Evolutionary conservation across 2,888 invertebrate genomes (phyloP).

Genomic region (Timema podura): DNA sequence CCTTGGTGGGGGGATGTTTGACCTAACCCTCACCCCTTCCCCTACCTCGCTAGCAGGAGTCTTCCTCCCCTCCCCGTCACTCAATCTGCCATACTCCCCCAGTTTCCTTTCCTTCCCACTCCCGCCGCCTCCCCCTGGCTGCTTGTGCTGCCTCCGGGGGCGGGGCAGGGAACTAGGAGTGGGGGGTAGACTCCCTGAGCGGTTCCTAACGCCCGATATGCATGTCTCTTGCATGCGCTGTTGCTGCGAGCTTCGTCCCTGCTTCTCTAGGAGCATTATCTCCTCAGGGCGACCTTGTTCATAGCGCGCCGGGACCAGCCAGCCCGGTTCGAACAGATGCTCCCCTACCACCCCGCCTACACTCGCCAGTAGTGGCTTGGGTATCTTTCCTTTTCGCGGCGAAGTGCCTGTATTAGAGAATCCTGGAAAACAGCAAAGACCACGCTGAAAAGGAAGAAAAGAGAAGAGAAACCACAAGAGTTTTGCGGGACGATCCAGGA

Average conservation of each 20-base stretch:
- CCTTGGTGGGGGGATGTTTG: slow-evolving; percentile 51
- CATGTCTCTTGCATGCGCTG: slow-evolving; percentile 57
- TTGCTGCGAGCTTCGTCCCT: slow-evolving; percentile 71
- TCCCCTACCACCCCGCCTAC: slow-evolving; percentile 44
- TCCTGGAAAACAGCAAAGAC: slow-evolving; percentile 82
- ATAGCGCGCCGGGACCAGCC: slow-evolving; percentile 39
- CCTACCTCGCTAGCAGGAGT: slow-evolving; percentile 17
- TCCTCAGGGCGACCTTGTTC: slow-evolving; percentile 54
- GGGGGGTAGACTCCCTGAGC: slow-evolving; percentile 62
- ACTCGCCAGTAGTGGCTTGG: slow-evolving; percentile 70
- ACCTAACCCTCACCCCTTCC: slow-evolving; percentile 42
- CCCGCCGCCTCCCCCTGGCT: slow-evolving; percentile 30
- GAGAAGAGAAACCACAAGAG: slow-evolving; percentile 42
- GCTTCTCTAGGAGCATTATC: slow-evolving; percentile 69
- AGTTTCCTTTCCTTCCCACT: slow-evolving; percentile 37
- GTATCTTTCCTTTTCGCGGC: slow-evolving; percentile 71
- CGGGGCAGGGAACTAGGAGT: slow-evolving; percentile 64
- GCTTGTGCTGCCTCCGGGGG: slow-evolving; percentile 50
- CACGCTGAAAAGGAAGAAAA: slow-evolving; percentile 67
- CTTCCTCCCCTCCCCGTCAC: slow-evolving; percentile 44
- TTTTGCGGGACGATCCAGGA: slow-evolving; percentile 46
- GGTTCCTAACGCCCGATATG: slow-evolving; percentile 24
- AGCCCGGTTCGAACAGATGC: slow-evolving; percentile 30
- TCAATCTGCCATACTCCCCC: slow-evolving; percentile 64
- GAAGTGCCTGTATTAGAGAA: slow-evolving; percentile 71